These are phyloP conservation scores for Acanthosepion esculentum DNA, from an alignment of 2,888 invertebrate species.

Conservation along the genomic window DNA sequence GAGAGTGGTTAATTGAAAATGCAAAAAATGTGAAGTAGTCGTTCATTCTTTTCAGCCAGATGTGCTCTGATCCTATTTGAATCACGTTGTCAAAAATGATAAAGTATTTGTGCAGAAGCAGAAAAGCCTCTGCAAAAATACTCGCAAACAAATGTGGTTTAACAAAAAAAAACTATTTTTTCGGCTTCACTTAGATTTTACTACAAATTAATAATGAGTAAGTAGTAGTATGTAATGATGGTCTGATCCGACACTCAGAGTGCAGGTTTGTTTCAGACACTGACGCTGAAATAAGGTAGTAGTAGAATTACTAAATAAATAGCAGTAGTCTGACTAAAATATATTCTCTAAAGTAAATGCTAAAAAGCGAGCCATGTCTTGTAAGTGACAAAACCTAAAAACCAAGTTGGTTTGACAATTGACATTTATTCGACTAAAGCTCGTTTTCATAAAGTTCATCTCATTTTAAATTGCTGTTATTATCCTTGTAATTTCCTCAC, in stretches of 20 bases:
- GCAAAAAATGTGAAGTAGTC: too few relatives aligned
- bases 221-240: neutral
- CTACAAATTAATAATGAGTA: neutral
- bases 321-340: neutral
- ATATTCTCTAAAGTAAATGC: neutral
- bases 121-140: too few relatives aligned
- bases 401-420: neutral
- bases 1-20: too few relatives aligned
- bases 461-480: constrained; percentile 33
- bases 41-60: too few relatives aligned
- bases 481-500: constrained; percentile 17
- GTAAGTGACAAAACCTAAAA: neutral
- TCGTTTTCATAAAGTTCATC: constrained; percentile 33
- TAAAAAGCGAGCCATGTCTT: neutral
- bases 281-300: neutral
- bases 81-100: too few relatives aligned
- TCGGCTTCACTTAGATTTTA: neutral
- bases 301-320: neutral
- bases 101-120: too few relatives aligned
- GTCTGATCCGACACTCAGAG: neutral
- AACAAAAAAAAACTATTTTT: too few relatives aligned
- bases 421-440: constrained; percentile 33
- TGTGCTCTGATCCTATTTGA: too few relatives aligned
- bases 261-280: constrained; percentile 33
- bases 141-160: too few relatives aligned